Conservation (phyloP, 53 echinoderm and acorn worm species). For the Holothuria scabra region DNA sequence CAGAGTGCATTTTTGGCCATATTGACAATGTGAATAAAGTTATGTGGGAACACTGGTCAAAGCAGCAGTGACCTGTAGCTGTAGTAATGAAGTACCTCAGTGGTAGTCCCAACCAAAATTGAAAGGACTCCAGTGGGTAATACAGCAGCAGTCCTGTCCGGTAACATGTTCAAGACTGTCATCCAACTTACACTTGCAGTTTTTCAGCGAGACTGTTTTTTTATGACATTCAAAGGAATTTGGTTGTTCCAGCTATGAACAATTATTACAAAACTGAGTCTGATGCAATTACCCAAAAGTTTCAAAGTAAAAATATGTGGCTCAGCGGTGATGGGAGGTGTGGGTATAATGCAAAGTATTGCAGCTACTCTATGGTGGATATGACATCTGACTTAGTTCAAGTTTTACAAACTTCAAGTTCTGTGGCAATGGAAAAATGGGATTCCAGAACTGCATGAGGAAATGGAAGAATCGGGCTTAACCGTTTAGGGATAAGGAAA, state of each 20-base stretch:
- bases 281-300: too few species aligned
- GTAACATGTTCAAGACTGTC: conserved; percentile 25
- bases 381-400: conserved; percentile 48
- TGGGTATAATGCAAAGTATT: conserved; percentile 74
- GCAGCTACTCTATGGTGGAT: conserved; percentile 64
- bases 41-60: conserved; percentile 34
- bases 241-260: conserved; percentile 28
- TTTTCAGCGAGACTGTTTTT: conserved; percentile 41
- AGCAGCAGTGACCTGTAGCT: conserved; percentile 34
- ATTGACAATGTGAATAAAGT: conserved; percentile 10
- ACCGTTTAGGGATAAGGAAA: not conserved
- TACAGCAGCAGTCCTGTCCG: not conserved
- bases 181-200: conserved; percentile 22
- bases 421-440: conserved; percentile 64
- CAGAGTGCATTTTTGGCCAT: not conserved
- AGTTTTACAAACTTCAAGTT: conserved; percentile 55
- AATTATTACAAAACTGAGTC: not conserved
- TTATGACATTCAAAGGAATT: conserved; percentile 26
- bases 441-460: conserved; percentile 14
- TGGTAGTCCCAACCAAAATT: conserved; percentile 59
- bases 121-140: conserved; percentile 53
- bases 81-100: conserved; percentile 14
- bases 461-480: conserved; percentile 9
- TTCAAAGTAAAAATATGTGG: too few species aligned
- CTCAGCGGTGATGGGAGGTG: conserved; percentile 68